Evolutionary conservation across 2,888 invertebrate species (phyloP), one percentile per base, ranked within the genome.

Genomic region (Atrina japonica): DNA sequence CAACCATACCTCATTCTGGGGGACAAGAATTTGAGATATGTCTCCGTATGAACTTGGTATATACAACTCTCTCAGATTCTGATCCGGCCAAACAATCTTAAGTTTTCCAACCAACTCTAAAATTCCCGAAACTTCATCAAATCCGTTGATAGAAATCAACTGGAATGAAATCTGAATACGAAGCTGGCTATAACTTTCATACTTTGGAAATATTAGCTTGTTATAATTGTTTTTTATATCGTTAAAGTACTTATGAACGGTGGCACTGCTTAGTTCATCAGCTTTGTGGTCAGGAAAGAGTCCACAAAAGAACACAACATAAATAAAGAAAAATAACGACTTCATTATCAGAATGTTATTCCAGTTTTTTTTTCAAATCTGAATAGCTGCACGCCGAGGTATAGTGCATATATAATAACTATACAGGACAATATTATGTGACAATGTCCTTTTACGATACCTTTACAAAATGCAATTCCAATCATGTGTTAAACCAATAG

Each of bases 81-180:
- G 59, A 49, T 76, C 75, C n/a, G 29, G 66, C 80, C 80, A 80
- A 1, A 30, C 23, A 25, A 75, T 66, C 35, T 71, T 71, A 9
- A 80, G 59, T 14, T 75, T 72, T 6, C 71, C 77, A 2, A 69
- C 60, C 2, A 73, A 64, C 3, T 76, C 65, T 18, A 80, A 61
- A 3, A 77, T 74, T 49, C 77, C 77, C 11, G 56, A 58, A 40
- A 71, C 67, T 35, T 72, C 80, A 29, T 77, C 68, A 21, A 80
- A 66, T 30, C 76, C 67, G 6, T 76, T 73, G 11, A 80, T 67
- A 16, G 70, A 65, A 50, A 70, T 66, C 18, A 80, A 25, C 21
- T 41, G 30, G 40, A 59, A 61, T 3, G 45, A 30, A 45, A 70
- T 61, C 21, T 29, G 49, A 1, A 70, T 60, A 2, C 23, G 18